Percentiles rank a stretch among this genome's conserved stretches.
Conservation (phyloP, 2,888 invertebrate species). For the Crioceris asparagi region DNA sequence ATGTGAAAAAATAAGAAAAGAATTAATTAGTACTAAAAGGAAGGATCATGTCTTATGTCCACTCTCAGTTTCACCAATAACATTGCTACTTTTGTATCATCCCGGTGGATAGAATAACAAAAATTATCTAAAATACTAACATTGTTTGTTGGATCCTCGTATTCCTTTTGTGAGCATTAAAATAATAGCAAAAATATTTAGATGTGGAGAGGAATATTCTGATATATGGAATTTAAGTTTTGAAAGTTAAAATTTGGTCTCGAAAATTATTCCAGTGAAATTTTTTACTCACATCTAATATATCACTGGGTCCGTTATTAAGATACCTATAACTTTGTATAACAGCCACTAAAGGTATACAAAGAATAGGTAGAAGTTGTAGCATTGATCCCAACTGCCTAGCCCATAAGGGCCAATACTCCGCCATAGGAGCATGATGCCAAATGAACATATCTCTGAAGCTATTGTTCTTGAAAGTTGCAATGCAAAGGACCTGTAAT, state of each 20-base stretch:
- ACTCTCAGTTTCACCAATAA: too few relatives aligned
- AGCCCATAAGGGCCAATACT: conserved; percentile 74
- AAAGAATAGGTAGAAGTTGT: conserved; percentile 66
- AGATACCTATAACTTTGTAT: conserved; percentile 68
- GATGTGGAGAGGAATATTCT: not conserved
- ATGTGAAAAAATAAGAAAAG: too few relatives aligned
- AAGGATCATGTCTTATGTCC: too few relatives aligned
- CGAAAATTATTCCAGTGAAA: too few relatives aligned
- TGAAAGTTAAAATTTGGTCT: too few relatives aligned
- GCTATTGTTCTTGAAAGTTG: conserved; percentile 60
- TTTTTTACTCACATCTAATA: conserved; percentile 63
- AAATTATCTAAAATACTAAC: too few relatives aligned
- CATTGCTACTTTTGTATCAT: too few relatives aligned
- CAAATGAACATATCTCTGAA: conserved; percentile 58
- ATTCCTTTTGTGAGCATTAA: conserved; percentile 10
- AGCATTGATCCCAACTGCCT: conserved; percentile 64
- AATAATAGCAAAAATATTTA: not conserved
- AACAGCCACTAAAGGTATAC: conserved; percentile 62
- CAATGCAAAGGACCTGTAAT: conserved; percentile 50
- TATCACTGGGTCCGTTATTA: conserved; percentile 73
- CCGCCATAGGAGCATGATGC: conserved; percentile 46
- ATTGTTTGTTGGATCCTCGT: conserved; percentile 10
- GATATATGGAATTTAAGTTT: too few relatives aligned
- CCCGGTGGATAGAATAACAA: too few relatives aligned
- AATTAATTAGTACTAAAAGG: not conserved